Percentiles rank a stretch among this genome's conserved stretches.
phyloP scores from a whole-genome alignment of 2,888 invertebrate species.

The Heliconius sara region DNA sequence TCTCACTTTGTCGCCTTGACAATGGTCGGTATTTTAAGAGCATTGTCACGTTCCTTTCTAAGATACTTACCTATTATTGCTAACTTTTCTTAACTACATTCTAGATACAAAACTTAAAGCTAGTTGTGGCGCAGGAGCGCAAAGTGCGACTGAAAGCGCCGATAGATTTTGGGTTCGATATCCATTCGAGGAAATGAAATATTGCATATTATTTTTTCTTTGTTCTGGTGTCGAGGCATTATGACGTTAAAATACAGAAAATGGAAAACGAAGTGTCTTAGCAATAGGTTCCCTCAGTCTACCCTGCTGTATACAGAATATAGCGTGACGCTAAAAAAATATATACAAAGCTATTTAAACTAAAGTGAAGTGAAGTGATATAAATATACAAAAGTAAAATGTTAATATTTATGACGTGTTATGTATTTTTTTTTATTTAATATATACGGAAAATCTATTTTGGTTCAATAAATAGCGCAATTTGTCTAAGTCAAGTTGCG shows the following conservation, averaged over 20 bases:
- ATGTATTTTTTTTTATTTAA: background rate
- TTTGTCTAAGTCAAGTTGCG: slow-evolving; percentile 3
- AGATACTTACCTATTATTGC: slow-evolving; percentile 4
- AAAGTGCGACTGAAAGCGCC: too few species aligned
- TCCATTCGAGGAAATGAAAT: too few species aligned
- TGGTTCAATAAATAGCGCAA: background rate
- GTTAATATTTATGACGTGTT: background rate
- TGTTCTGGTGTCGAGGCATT: too few species aligned
- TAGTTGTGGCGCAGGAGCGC: too few species aligned
- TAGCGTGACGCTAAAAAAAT: too few species aligned
- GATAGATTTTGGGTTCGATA: too few species aligned
- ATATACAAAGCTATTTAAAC: too few species aligned
- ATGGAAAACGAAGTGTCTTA: too few species aligned
- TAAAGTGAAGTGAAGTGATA: background rate
- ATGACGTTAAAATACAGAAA: too few species aligned
- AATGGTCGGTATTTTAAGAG: slow-evolving; percentile 17
- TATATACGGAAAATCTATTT: background rate
- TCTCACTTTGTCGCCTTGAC: slow-evolving; percentile 79
- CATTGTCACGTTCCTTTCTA: slow-evolving; percentile 22
- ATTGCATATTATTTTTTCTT: too few species aligned
- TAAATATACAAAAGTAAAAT: background rate
- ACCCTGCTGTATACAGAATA: too few species aligned
- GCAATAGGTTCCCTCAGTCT: too few species aligned
- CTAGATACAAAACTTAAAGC: background rate
- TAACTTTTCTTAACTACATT: background rate